Percentiles rank a stretch among this genome's conserved stretches.
These are phyloP conservation scores for Blastomussa wellsi DNA, from an alignment of 92 coral and sea anemone genomes.

Conservation along the genomic window DNA sequence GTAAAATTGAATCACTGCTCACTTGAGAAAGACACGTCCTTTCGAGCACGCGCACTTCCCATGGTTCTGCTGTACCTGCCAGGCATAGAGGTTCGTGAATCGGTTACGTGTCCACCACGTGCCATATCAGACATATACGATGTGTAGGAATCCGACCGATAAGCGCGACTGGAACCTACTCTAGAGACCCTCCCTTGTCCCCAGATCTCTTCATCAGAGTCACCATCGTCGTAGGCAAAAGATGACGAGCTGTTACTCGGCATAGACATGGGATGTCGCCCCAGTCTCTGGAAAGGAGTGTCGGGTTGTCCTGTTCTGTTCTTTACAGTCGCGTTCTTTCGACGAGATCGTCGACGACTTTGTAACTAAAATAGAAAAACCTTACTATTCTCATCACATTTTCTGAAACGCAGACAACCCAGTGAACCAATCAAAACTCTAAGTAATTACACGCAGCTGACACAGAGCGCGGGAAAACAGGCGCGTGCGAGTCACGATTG, in stretches of 20 bases:
- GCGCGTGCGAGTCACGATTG: no score
- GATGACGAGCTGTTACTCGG: slow-evolving; percentile 41
- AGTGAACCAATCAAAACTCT: no score
- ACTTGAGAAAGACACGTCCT: slow-evolving; percentile 29
- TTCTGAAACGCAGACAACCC: no score
- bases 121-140: slow-evolving; percentile 25
- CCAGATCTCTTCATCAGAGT: slow-evolving; percentile 47
- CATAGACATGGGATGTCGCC: slow-evolving; percentile 1
- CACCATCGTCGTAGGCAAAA: slow-evolving; percentile 18
- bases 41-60: slow-evolving; percentile 26
- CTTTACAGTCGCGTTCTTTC: slow-evolving; percentile 19
- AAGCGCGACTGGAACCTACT: slow-evolving; percentile 42
- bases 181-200: slow-evolving; percentile 14
- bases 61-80: slow-evolving; percentile 27
- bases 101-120: slow-evolving; percentile 24
- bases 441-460: no score
- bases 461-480: no score
- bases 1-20: neutral
- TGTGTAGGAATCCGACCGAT: slow-evolving; percentile 19
- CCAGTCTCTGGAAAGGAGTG: slow-evolving; percentile 32
- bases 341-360: slow-evolving; percentile 26
- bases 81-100: slow-evolving; percentile 33
- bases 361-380: slow-evolving; percentile 8
- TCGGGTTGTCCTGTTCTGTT: slow-evolving; percentile 47
- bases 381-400: no score